These are phyloP conservation scores for Andrena cerasifolii DNA, from an alignment of 1,140 invertebrate species.

Conservation along the genomic window DNA sequence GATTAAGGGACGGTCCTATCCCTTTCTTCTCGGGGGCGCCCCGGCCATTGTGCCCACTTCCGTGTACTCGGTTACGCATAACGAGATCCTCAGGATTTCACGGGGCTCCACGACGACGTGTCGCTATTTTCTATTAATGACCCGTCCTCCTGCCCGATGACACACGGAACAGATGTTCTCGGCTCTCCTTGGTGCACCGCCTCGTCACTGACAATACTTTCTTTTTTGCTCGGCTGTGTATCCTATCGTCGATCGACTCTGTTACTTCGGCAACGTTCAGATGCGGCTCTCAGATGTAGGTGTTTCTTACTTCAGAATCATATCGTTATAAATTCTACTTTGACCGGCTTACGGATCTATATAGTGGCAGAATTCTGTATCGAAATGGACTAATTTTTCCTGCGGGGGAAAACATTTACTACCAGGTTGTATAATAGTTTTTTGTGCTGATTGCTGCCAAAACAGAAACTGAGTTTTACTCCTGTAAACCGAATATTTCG, in stretches of 20 bases:
- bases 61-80: constrained; percentile 79
- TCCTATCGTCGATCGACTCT: not conserved
- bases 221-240: not conserved
- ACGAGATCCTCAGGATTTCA: constrained; percentile 77
- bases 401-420: too few species aligned
- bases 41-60: constrained; percentile 69
- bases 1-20: constrained; percentile 74
- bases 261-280: too few species aligned
- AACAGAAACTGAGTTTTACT: too few species aligned
- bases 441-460: too few species aligned
- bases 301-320: too few species aligned
- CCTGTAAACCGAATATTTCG: too few species aligned
- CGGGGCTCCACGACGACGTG: constrained; percentile 39
- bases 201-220: not conserved
- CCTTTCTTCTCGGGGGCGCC: constrained; percentile 64
- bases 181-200: not conserved
- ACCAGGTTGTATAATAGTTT: too few species aligned
- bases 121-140: constrained; percentile 67
- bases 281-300: too few species aligned
- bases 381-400: too few species aligned
- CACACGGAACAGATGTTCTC: constrained; percentile 69
- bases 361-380: too few species aligned
- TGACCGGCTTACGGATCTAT: too few species aligned
- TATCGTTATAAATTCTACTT: too few species aligned
- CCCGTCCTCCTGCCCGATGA: constrained; percentile 36